These are phyloP conservation scores for Cephus pulcher DNA, from an alignment of 2,888 invertebrate species.

Conservation along the genomic window DNA sequence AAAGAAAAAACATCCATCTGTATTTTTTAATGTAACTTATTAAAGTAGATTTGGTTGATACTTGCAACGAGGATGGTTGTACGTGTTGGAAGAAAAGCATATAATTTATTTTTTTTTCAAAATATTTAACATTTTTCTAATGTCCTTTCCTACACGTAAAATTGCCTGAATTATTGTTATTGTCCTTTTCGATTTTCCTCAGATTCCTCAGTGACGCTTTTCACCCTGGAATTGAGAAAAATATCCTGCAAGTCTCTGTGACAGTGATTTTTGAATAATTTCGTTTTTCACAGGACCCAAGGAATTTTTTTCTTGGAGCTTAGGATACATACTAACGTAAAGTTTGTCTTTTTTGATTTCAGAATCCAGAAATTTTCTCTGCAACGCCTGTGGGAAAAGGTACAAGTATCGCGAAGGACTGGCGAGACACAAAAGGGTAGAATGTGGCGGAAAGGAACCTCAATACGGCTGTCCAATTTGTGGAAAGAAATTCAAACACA, in stretches of 20 bases:
- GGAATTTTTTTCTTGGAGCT: too few species aligned
- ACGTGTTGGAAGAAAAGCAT: too few species aligned
- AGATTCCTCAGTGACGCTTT: too few species aligned
- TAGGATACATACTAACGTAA: conserved; percentile 1
- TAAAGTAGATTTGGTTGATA: conserved; percentile 2
- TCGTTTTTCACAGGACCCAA: too few species aligned
- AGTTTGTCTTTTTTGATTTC: conserved; percentile 15
- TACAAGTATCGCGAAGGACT: conserved; percentile 57
- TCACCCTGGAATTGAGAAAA: too few species aligned
- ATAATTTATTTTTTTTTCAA: too few species aligned
- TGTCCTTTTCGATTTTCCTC: too few species aligned
- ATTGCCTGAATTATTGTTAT: too few species aligned
- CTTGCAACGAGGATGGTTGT: neutral
- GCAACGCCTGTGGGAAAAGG: conserved; percentile 48
- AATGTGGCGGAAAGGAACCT: conserved; percentile 64
- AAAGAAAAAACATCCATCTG: conserved; percentile 6
- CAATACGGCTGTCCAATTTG: conserved; percentile 60
- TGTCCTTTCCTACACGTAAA: too few species aligned
- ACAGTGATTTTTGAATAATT: too few species aligned
- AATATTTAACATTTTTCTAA: too few species aligned
- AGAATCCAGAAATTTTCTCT: conserved; percentile 29
- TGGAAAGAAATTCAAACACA: conserved; percentile 43
- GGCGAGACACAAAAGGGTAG: conserved; percentile 53
- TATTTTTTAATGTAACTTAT: conserved; percentile 15
- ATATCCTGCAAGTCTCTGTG: too few species aligned